Base-by-base conservation (phyloP, 2,888 invertebrate genomes). In the Psylliodes chrysocephalus region DNA sequence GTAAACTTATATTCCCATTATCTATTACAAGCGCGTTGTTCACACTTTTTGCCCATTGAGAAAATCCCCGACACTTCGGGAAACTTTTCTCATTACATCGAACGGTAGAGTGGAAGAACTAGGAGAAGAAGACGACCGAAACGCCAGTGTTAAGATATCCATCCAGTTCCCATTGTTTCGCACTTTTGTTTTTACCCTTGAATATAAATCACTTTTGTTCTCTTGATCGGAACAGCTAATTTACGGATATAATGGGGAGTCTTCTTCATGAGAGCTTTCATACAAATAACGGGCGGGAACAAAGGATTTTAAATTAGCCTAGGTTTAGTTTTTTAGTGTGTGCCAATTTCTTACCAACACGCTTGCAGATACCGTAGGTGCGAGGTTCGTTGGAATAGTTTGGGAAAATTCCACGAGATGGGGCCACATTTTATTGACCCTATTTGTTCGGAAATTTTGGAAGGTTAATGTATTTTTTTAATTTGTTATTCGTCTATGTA, bases 1-100 rank as follows among this genome's bases (percentile, higher is more conserved):
- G 40, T 15, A 54, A 54, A 40, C 53, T 54, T 54, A 54, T 54
- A 54, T 38, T 40, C 40, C 53, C 53, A 54, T 54, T 54, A 54
- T 40, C 40, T 15, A 25, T 14, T 40, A 40, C 53, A 28, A 40
- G 40, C 38, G 38, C 25, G 40, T 2, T 38, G 40, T 40, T 40
- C 40, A 28, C 53, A 54, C 53, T 54, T 54, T 40, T 54, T 54
- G 53, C 53, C 35, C 40, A 54, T 28, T 15, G 40, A 54, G 40
- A 40, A 54, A 52, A 52, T 52, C 52, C 35, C 14, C 12, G 12
- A 33, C 7, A 38, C 14, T 7, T 38, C 18, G 35, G 17, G 22
- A 52, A 52, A 52, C 52, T 52, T 52, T 52, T 14, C 22, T 12
- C 52, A 52, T 52, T 52, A 52, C 38, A 38, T 38, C 35, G 19